Base-by-base conservation (phyloP, 1,140 invertebrate genomes). In the Sitobion miscanthi region DNA sequence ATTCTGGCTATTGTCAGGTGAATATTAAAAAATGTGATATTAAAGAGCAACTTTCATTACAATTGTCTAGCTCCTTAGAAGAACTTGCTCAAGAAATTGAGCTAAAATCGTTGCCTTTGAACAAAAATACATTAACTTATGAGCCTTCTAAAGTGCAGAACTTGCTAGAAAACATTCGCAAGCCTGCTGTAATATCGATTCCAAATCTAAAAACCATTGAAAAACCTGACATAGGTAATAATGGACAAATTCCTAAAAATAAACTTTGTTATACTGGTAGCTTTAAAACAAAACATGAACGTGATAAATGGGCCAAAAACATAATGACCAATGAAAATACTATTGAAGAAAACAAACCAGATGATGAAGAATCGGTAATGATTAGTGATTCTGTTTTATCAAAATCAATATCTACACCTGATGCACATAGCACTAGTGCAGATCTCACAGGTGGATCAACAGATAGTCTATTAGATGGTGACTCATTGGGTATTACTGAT, bases 281-380 rank as follows among this genome's bases (percentile, higher is more conserved):
- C 92, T 95, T 95, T 83, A 95, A 95, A 94, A 95, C 94, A 25
- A 94, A 94, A 92, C 94, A 94, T 90, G 94, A 94, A 92, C 86
- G 94, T 57, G 94, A 94, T 11, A 94, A 94, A 91, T 94, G 94
- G 94, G 94, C 94, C n/a, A 94, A 94, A 93, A 94, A 94, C n/a
- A 93, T 93, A 21, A 93, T 93, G 91, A 93, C 49, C 1, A 93
- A 93, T 86, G 77, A 83, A 38, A 93, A 93, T 85, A 93, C 54
- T 93, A 93, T 86, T 93, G 91, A 93, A 85, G 91, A 93, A 85
- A 83, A 21, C n/a, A 93, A 93, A 86, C 82, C 49, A 45, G 91
- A 93, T 57, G 91, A 93, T 57, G 91, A 93, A 54, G 91, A 93
- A 93, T 93, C 91, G n/a, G 45, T 57, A 14, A 93, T 93, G 91